These are phyloP conservation scores for Carassius carassius DNA, from an alignment of 2,113 vertebrate genomes.

Conservation along the genomic window DNA sequence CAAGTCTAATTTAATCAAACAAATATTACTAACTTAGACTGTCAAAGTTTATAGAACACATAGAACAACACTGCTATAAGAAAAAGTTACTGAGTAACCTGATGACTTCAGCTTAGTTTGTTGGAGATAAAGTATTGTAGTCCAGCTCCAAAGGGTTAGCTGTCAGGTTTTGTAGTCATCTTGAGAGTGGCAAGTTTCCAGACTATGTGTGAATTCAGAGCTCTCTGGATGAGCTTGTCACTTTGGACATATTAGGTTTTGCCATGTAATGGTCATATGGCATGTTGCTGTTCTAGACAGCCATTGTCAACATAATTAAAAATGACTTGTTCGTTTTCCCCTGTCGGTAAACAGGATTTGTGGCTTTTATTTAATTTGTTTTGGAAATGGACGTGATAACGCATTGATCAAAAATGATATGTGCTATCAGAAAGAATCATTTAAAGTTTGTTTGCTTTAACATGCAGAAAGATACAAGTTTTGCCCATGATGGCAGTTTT, in stretches of 20 bases:
- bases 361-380: constrained; percentile 19
- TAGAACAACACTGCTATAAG: background rate
- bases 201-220: background rate
- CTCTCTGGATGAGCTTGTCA: background rate
- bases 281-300: constrained; percentile 18
- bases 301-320: constrained; percentile 26
- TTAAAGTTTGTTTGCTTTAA: background rate
- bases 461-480: background rate
- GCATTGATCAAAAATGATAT: background rate
- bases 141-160: background rate
- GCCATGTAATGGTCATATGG: constrained; percentile 12
- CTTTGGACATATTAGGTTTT: constrained; percentile 14
- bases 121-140: background rate
- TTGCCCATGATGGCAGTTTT: background rate
- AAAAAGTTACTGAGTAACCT: background rate
- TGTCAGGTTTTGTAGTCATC: constrained; percentile 16
- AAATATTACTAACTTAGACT: background rate
- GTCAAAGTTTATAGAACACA: constrained; percentile 1
- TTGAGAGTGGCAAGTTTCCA: constrained; percentile 25
- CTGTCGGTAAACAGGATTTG: constrained; percentile 24
- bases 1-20: background rate
- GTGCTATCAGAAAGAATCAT: constrained; percentile 15
- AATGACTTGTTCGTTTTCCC: background rate
- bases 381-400: constrained; percentile 9
- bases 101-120: background rate